Evolutionary conservation across 1,140 invertebrate species (phyloP).

Genomic region (Lysiphlebus fabarum): DNA sequence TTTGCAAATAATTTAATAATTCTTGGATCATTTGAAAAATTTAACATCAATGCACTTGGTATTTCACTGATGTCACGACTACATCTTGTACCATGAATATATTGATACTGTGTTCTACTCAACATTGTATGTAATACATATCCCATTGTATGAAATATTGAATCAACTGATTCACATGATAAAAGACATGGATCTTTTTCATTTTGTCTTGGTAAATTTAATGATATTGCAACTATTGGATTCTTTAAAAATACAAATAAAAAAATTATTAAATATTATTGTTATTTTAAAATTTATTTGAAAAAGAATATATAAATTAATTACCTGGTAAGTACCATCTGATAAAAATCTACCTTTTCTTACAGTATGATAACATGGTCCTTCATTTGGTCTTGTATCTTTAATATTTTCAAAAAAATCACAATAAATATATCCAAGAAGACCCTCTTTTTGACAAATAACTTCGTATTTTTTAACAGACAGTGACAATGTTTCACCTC

Average conservation of each 20-base stretch:
- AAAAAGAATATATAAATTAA: constrained; percentile 27
- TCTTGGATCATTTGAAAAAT: constrained; percentile 87
- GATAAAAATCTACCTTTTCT: constrained; percentile 79
- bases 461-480: constrained; percentile 89
- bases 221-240: constrained; percentile 91
- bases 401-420: constrained; percentile 83
- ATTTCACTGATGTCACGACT: constrained; percentile 98
- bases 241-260: constrained; percentile 53
- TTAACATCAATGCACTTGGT: constrained; percentile 97
- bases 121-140: constrained; percentile 99
- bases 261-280: too few relatives aligned
- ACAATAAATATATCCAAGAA: constrained; percentile 94
- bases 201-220: constrained; percentile 75
- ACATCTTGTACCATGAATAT: constrained; percentile 94
- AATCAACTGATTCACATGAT: constrained; percentile 82
- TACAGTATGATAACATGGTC: constrained; percentile 95
- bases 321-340: constrained; percentile 80
- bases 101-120: constrained; percentile 90
- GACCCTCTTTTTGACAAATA: constrained; percentile 70
- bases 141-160: constrained; percentile 98
- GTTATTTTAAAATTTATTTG: too few relatives aligned
- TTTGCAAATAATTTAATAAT: constrained; percentile 83
- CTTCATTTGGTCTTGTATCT: constrained; percentile 86
- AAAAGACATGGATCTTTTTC: constrained; percentile 78
- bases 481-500: constrained; percentile 79